phyloP scores from a whole-genome alignment of 2,113 vertebrate genomes.

The Chaetodon auriga region DNA sequence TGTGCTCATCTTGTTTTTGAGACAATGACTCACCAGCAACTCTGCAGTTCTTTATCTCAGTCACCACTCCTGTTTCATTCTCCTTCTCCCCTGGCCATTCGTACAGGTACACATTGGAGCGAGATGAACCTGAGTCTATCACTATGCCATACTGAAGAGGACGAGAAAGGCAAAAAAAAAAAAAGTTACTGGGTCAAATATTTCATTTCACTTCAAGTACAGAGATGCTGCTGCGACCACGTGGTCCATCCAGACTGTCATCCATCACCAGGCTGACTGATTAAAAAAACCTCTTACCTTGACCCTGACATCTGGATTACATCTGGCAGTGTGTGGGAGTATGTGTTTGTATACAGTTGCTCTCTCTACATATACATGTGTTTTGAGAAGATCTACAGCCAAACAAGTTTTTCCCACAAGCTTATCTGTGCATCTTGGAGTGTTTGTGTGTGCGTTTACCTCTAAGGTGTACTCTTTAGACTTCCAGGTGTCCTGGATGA shows the following conservation, averaged over 20 bases:
- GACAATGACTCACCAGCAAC: slow-evolving; percentile 86
- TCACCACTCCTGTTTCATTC: slow-evolving; percentile 94
- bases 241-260: background rate
- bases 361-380: background rate
- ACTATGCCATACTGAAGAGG: slow-evolving; percentile 92
- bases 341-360: background rate
- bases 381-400: background rate
- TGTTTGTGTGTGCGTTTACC: slow-evolving; percentile 76
- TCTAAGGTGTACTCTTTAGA: slow-evolving; percentile 84
- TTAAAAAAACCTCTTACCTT: background rate
- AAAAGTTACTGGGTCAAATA: background rate
- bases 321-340: background rate
- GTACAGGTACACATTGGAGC: slow-evolving; percentile 94
- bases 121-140: slow-evolving; percentile 94
- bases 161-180: background rate
- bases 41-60: slow-evolving; percentile 85
- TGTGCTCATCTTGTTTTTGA: background rate
- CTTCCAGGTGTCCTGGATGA: slow-evolving; percentile 88
- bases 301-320: slow-evolving; percentile 20
- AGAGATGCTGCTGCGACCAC: background rate
- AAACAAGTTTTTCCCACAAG: background rate
- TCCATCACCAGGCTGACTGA: background rate
- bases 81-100: slow-evolving; percentile 95
- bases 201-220: background rate
- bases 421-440: background rate